A percentile compares a stretch with the other conserved stretches of the same genome.
phyloP scores from a whole-genome alignment of 2,888 invertebrate species.

The Drosophila diplacantha region DNA sequence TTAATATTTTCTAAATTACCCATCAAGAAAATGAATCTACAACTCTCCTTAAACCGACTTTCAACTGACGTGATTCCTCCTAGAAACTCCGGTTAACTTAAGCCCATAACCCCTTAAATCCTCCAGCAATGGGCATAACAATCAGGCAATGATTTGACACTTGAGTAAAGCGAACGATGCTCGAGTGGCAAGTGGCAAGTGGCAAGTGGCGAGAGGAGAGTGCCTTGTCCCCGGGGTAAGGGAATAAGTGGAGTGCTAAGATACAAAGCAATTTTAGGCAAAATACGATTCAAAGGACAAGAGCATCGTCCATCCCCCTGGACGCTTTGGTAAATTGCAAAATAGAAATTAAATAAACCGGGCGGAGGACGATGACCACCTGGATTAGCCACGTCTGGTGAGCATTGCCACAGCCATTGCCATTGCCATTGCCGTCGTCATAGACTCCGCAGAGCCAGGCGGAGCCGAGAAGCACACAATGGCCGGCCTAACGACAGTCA shows the following conservation, averaged over 20 bases:
- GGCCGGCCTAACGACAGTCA: constrained; percentile 59
- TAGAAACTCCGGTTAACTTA: background rate
- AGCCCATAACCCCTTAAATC: background rate
- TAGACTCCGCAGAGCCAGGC: constrained; percentile 22
- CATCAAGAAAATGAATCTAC: too few relatives aligned
- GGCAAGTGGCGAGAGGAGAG: constrained; percentile 4
- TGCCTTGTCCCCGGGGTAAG: background rate
- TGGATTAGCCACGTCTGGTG: constrained; percentile 58
- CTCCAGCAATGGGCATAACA: constrained; percentile 13
- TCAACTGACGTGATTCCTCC: background rate
- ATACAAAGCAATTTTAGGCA: constrained; percentile 52
- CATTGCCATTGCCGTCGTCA: constrained; percentile 24
- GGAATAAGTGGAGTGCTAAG: constrained; percentile 32
- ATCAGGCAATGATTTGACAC: constrained; percentile 61
- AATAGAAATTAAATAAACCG: constrained; percentile 50
- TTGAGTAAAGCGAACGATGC: constrained; percentile 44
- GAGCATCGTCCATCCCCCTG: constrained; percentile 7
- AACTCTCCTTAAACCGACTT: background rate
- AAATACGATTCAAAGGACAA: constrained; percentile 42
- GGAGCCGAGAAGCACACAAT: constrained; percentile 24
- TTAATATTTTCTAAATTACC: too few relatives aligned
- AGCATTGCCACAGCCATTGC: constrained; percentile 22
- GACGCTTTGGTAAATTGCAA: constrained; percentile 54
- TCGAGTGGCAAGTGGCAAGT: constrained; percentile 18
- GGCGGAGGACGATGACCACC: constrained; percentile 57